These are phyloP conservation scores for Girardinus metallicus DNA, from an alignment of 2,797 vertebrate genomes.

Conservation along the genomic window DNA sequence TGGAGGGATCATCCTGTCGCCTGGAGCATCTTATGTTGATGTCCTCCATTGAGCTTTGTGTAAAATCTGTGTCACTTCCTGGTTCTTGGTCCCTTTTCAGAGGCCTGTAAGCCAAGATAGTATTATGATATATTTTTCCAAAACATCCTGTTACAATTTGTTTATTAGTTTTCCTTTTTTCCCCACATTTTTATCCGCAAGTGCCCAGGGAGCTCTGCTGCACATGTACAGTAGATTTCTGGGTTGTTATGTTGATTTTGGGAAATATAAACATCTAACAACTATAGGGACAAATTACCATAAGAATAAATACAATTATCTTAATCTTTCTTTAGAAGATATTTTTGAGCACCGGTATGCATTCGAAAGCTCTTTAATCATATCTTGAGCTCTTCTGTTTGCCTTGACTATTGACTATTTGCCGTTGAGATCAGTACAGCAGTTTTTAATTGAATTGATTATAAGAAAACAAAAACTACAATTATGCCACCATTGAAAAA, in stretches of 20 bases:
- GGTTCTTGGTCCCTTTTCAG: slow-evolving; percentile 80
- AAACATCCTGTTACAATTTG: neutral
- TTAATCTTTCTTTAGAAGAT: neutral
- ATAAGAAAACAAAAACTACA: neutral
- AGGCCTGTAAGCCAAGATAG: slow-evolving; percentile 64
- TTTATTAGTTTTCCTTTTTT: neutral
- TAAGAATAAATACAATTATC: neutral
- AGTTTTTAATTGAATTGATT: neutral
- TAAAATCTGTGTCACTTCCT: slow-evolving; percentile 84
- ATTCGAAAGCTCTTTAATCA: neutral
- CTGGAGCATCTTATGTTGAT: slow-evolving; percentile 67
- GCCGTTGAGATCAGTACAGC: no score
- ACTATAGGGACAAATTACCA: neutral
- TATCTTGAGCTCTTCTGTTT: neutral
- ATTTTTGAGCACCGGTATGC: neutral
- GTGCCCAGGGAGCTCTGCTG: neutral
- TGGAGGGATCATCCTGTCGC: slow-evolving; percentile 68
- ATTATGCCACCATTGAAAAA: neutral
- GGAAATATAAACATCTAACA: neutral
- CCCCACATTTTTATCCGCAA: neutral
- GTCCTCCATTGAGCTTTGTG: slow-evolving; percentile 87
- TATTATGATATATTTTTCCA: neutral
- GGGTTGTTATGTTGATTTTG: neutral
- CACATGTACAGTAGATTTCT: neutral
- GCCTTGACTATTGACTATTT: neutral